These are phyloP conservation scores for Amphiprion clarkii DNA, from an alignment of 2,797 vertebrate species.

Conservation along the genomic window DNA sequence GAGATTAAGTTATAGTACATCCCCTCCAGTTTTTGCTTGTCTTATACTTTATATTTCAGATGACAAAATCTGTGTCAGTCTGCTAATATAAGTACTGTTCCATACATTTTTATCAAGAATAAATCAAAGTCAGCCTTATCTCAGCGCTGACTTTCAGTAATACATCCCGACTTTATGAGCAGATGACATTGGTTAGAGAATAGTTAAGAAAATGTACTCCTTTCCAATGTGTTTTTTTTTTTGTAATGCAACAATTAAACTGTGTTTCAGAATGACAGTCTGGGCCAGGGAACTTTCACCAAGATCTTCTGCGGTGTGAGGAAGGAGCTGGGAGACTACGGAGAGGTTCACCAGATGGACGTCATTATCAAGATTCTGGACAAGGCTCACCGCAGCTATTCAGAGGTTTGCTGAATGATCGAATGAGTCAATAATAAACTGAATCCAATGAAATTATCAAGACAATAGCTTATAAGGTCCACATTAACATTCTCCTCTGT, in stretches of 20 bases:
- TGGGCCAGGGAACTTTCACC: constrained; percentile 97
- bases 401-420: constrained; percentile 86
- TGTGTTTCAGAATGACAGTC: constrained; percentile 88
- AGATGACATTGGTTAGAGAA: background rate
- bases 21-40: background rate
- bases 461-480: background rate
- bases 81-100: no score
- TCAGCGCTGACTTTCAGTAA: no score
- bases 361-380: constrained; percentile 96
- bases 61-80: background rate
- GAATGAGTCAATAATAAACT: background rate
- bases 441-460: background rate
- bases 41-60: background rate
- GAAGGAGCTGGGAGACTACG: constrained; percentile 94
- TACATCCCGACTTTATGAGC: background rate
- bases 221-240: background rate
- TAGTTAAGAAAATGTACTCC: background rate
- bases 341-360: constrained; percentile 92
- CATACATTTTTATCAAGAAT: no score
- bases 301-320: constrained; percentile 95
- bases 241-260: background rate
- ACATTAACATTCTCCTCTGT: constrained; percentile 4
- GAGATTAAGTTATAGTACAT: background rate
- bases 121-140: no score
- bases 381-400: constrained; percentile 94